phyloP scores from a whole-genome alignment of 1,140 invertebrate genomes.

The Drosophila mayri region DNA sequence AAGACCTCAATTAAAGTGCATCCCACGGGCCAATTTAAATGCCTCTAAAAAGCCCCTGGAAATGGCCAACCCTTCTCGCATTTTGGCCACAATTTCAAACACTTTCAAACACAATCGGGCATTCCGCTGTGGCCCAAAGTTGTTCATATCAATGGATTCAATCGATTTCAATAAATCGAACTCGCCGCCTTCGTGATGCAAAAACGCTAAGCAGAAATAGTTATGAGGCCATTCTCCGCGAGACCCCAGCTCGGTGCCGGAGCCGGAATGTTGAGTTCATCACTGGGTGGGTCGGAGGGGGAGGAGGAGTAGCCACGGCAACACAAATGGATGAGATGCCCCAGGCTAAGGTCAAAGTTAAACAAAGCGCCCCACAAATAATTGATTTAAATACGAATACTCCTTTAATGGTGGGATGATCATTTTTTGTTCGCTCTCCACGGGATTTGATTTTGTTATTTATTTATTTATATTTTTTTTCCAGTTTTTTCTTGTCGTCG shows the following conservation, averaged over 20 bases:
- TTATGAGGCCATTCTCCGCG: constrained; percentile 53
- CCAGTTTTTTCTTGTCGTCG: constrained; percentile 13
- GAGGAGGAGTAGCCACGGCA: constrained; percentile 21
- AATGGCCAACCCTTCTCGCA: constrained; percentile 5
- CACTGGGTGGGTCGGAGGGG: constrained; percentile 15
- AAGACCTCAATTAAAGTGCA: constrained; percentile 1
- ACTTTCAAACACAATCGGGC: constrained; percentile 18
- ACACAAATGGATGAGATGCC: constrained; percentile 73
- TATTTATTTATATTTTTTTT: constrained; percentile 24
- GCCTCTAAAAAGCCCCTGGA: background rate
- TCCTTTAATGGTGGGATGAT: constrained; percentile 64
- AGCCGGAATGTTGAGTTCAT: constrained; percentile 72
- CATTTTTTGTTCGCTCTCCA: constrained; percentile 27
- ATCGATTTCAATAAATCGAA: constrained; percentile 59
- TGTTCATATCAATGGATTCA: constrained; percentile 40
- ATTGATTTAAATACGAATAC: constrained; percentile 82
- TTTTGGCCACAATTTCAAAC: constrained; percentile 14
- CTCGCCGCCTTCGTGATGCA: constrained; percentile 53
- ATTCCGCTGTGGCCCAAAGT: constrained; percentile 7
- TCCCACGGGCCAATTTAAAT: background rate
- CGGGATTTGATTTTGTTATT: constrained; percentile 34
- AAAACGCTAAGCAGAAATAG: constrained; percentile 50
- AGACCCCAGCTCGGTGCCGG: constrained; percentile 43
- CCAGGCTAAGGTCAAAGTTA: constrained; percentile 81
- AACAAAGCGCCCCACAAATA: constrained; percentile 79